Percentiles rank a stretch among this genome's conserved stretches.
Conservation (phyloP, 2,113 vertebrate species). For the Trogon melanurus region DNA sequence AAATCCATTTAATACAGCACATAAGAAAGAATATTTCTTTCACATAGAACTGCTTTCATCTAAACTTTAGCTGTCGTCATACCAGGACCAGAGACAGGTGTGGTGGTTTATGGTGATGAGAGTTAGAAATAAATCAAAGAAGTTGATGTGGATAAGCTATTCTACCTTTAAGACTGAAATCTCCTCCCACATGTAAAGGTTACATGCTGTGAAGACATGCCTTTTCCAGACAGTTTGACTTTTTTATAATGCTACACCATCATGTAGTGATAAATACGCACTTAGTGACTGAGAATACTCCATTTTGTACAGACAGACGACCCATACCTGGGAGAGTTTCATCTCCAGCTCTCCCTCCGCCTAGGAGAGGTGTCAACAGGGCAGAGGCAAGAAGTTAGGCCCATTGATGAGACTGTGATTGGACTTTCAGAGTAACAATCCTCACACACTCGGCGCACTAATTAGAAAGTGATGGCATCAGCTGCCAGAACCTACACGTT, state of each 20-base stretch:
- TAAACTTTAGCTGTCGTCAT: background rate
- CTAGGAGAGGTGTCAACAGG: background rate
- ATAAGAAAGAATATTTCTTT: background rate
- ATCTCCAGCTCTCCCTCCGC: background rate
- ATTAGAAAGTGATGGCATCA: background rate
- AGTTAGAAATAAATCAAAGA: background rate
- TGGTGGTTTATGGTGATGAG: background rate
- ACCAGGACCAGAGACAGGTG: background rate
- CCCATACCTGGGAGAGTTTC: fast-evolving
- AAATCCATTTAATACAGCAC: background rate
- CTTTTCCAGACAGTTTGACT: background rate
- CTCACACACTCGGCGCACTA: background rate
- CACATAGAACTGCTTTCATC: background rate
- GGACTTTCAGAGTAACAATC: no score
- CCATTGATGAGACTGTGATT: background rate
- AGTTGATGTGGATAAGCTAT: background rate
- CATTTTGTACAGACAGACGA: background rate
- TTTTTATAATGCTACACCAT: background rate
- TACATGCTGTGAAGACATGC: background rate
- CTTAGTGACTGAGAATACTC: background rate
- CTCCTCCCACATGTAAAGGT: background rate
- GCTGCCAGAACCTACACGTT: background rate
- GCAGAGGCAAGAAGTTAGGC: background rate
- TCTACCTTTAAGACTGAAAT: background rate
- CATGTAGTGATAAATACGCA: background rate